Percentiles rank a stretch among this genome's conserved stretches.
Evolutionary conservation across 2,113 vertebrate species (phyloP).

Genomic region (Pygathrix nemaeus): DNA sequence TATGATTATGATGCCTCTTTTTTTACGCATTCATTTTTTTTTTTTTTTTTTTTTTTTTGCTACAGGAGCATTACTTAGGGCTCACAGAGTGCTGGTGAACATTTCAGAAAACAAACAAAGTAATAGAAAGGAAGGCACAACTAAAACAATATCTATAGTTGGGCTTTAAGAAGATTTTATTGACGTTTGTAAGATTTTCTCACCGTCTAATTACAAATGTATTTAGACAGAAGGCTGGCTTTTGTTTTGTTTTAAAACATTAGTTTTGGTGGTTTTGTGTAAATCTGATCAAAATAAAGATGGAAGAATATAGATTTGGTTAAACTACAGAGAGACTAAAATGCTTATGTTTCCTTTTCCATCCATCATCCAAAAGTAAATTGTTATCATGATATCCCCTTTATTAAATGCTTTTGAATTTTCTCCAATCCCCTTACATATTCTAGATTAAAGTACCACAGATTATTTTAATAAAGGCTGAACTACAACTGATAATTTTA

Average conservation of each 20-base stretch:
- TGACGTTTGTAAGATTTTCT: not conserved
- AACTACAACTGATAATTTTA: not conserved
- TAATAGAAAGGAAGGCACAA: constrained; percentile 7
- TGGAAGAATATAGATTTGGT: constrained; percentile 17
- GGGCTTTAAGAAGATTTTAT: not conserved
- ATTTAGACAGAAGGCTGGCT: constrained; percentile 19
- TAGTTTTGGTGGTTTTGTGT: not conserved
- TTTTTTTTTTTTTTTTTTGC: not conserved
- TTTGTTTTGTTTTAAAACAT: not conserved
- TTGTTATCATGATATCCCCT: not conserved
- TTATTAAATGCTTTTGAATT: not conserved
- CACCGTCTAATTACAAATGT: not conserved
- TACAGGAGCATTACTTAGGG: not conserved
- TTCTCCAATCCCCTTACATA: not conserved
- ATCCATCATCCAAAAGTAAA: not conserved
- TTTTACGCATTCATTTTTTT: not conserved
- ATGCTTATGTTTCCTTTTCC: not conserved
- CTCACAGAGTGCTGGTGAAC: not conserved
- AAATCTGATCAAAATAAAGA: constrained; percentile 24
- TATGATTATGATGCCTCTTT: constrained; percentile 1
- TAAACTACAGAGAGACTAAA: not conserved
- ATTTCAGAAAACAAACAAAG: constrained; percentile 18
- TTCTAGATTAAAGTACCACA: constrained; percentile 27
- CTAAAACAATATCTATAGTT: not conserved
- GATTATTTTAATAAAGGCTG: constrained; percentile 30